Percentiles rank a stretch among this genome's conserved stretches.
Evolutionary conservation across 2,797 vertebrate genomes (phyloP).

Genomic region (Heteromormyrus szaboi): DNA sequence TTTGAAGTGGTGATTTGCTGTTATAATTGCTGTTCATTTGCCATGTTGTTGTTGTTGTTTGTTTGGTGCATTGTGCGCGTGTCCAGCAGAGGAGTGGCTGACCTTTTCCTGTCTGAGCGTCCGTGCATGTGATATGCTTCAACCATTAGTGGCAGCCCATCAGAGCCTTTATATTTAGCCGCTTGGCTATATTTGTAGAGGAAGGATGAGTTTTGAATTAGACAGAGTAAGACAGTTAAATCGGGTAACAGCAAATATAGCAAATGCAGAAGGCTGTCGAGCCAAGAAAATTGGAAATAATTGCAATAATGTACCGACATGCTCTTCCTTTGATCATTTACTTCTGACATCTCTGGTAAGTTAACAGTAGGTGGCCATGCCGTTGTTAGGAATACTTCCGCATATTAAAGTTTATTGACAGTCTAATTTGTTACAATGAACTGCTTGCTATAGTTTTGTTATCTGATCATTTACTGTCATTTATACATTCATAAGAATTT

Average conservation of each 20-base stretch:
- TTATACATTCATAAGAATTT: not conserved
- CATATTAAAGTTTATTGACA: not conserved
- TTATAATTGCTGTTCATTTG: not conserved
- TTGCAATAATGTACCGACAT: not conserved
- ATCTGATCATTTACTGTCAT: not conserved
- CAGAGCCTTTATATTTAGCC: not conserved
- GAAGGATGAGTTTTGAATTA: not conserved
- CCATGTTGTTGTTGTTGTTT: not conserved
- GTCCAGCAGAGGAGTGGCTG: not conserved
- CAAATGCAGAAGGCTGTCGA: not conserved
- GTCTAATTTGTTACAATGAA: not conserved
- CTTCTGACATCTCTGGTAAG: not conserved
- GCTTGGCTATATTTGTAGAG: not conserved
- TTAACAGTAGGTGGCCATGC: not conserved
- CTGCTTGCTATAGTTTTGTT: not conserved
- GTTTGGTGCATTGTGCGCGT: not conserved
- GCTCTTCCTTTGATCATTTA: not conserved
- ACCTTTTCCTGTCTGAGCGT: not conserved
- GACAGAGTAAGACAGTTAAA: not conserved
- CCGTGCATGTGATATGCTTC: not conserved
- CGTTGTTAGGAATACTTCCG: not conserved
- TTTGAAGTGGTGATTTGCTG: not conserved
- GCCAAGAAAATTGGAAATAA: not conserved
- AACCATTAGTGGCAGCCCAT: not conserved
- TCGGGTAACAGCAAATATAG: not conserved